Base-by-base conservation (phyloP, 2,113 vertebrate genomes). In the Ciconia maguari region DNA sequence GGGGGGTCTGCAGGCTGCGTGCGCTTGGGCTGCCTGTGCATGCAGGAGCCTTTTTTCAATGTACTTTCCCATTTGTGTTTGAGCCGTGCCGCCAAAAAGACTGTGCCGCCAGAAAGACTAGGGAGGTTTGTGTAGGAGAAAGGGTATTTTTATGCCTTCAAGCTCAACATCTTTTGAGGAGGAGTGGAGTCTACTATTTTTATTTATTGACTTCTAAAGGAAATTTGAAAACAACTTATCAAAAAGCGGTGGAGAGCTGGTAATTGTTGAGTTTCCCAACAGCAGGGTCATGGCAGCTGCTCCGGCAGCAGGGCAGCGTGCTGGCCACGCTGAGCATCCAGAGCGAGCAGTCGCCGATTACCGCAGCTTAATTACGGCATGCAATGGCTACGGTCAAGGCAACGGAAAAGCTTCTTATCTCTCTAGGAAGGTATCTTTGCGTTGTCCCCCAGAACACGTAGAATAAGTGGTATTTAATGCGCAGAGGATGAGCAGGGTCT, bases 391-490 rank as follows among this genome's bases (percentile, higher is more conserved):
- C 58, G 24, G 54, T 0, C 4, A 26, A 32, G 74, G 79, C 62
- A 27, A 9, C 0, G 7, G 60, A 0, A 44, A 34, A 48, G n/a
- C 29, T 27, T 15, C 80, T 24, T 4, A 2, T 25, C 64, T 42
- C 76, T 78, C 80, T 10, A 77, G 86, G 93, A 87, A 2, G 25
- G 1, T 0, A 1, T 12, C 79, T 25, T 4, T 0, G 7, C 3
- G 27, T 0, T n/a, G 42, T 29, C 49, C 66, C 85, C 32, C 21
- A 3, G 70, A 42, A 17, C 57, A 6, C 5, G 3, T 3, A 1
- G 7, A 18, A 4, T 0, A 1, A 49, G 86, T 2, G 1, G 44
- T 11, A 1, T 3, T 78, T 0, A 2, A 29, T 0, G 68, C 21
- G 2, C 58, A 4, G 93, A 16, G 91, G 70, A 16, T 13, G 91